These are phyloP conservation scores for Heteronetta atricapilla DNA, from an alignment of 2,113 vertebrate species.

Conservation along the genomic window DNA sequence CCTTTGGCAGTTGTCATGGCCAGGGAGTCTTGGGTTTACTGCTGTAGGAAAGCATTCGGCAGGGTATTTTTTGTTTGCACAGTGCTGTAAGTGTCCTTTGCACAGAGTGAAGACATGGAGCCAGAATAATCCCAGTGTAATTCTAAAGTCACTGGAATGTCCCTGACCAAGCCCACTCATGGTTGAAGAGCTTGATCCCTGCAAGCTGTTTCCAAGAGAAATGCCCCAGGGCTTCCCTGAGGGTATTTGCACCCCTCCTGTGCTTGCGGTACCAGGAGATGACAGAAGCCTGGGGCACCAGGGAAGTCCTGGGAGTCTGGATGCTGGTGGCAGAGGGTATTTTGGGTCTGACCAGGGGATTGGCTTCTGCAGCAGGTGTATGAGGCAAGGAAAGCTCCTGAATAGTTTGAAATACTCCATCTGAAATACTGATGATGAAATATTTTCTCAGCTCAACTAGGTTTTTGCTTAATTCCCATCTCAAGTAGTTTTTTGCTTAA, in stretches of 20 bases:
- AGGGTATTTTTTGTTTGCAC: not conserved
- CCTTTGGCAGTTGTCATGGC: not conserved
- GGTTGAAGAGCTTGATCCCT: not conserved
- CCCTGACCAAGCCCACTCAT: not conserved
- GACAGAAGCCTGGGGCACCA: not conserved
- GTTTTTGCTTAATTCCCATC: not conserved
- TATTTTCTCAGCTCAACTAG: not conserved
- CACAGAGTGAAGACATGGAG: not conserved
- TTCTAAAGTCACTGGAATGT: not conserved
- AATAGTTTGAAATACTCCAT: not conserved
- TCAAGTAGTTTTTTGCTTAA: not conserved
- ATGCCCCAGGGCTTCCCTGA: not conserved
- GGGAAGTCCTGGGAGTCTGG: not conserved
- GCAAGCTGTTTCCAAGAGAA: not conserved
- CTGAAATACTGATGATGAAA: not conserved
- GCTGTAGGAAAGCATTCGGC: not conserved
- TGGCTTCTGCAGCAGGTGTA: not conserved
- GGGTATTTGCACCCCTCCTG: not conserved
- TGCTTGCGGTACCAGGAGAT: rapidly evolving
- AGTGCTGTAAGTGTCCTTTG: not conserved
- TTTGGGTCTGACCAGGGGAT: not conserved
- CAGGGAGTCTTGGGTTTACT: not conserved
- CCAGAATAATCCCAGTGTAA: not conserved
- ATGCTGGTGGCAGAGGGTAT: not conserved
- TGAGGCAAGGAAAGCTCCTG: not conserved